A percentile compares a stretch with the other conserved stretches of the same genome.
These are phyloP conservation scores for Tipula helvola DNA, from an alignment of 2,888 invertebrate genomes.

Conservation along the genomic window DNA sequence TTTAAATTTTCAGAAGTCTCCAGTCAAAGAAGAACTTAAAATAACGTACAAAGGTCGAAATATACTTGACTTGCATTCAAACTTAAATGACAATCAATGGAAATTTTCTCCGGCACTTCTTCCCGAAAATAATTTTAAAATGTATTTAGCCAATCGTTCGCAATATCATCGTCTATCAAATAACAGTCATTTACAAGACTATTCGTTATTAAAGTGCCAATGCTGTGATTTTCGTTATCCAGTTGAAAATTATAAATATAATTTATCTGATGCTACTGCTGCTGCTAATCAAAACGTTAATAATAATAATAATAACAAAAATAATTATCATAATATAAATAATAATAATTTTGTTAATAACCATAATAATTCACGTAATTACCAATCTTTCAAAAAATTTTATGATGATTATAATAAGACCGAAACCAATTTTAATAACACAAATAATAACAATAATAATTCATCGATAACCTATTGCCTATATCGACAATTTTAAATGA, in stretches of 20 bases:
- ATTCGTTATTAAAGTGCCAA: slow-evolving; percentile 42
- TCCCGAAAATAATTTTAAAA: slow-evolving; percentile 43
- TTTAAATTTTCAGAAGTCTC: slow-evolving; percentile 25
- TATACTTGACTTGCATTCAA: slow-evolving; percentile 45
- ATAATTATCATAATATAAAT: neutral
- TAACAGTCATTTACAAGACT: slow-evolving; percentile 43
- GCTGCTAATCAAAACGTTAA: neutral
- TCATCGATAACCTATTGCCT: slow-evolving; percentile 4
- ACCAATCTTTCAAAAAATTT: neutral
- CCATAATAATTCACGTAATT: neutral
- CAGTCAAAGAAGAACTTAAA: slow-evolving; percentile 26
- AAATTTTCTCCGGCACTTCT: slow-evolving; percentile 41
- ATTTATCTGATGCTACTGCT: slow-evolving; percentile 8
- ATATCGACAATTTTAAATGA: slow-evolving; percentile 9
- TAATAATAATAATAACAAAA: neutral
- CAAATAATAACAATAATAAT: slow-evolving; percentile 11
- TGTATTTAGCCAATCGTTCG: slow-evolving; percentile 49
- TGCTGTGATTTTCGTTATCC: slow-evolving; percentile 39
- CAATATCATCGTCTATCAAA: slow-evolving; percentile 47
- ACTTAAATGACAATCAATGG: slow-evolving; percentile 43
- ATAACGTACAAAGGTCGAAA: slow-evolving; percentile 42
- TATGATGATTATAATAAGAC: slow-evolving; percentile 14
- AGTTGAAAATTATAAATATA: slow-evolving; percentile 19
- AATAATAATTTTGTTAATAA: neutral
- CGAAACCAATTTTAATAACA: neutral